phyloP scores from a whole-genome alignment of 1,140 invertebrate genomes.

The Bathynomus jamesi region DNA sequence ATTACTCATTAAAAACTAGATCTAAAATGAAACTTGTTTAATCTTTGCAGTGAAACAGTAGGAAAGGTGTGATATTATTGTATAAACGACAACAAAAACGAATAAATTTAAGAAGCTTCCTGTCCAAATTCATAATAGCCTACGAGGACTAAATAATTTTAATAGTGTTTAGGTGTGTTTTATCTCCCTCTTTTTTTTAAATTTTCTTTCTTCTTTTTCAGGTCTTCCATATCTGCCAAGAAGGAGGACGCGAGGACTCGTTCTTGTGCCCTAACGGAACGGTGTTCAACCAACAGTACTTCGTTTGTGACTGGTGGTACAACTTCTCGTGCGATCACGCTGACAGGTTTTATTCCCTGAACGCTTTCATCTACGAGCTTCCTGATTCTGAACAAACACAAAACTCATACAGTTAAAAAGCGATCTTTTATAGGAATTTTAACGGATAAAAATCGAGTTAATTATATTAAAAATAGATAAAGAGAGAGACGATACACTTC shows the following conservation, averaged over 20 bases:
- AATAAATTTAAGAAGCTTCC: background rate
- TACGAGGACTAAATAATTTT: background rate
- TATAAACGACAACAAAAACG: no score
- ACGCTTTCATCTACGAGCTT: conserved; percentile 38
- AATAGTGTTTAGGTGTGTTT: background rate
- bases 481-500: no score
- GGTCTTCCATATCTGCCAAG: no score
- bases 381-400: conserved; percentile 9
- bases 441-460: no score
- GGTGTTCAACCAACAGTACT: conserved; percentile 52
- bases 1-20: no score
- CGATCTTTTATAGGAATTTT: no score
- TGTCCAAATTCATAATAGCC: background rate
- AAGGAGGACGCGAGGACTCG: conserved; percentile 42
- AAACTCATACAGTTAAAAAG: background rate
- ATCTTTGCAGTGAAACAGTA: no score
- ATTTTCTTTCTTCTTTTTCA: no score
- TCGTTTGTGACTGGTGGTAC: conserved; percentile 55
- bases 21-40: no score
- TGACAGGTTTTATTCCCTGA: conserved; percentile 43
- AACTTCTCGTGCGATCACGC: conserved; percentile 48
- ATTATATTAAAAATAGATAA: no score
- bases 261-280: conserved; percentile 53
- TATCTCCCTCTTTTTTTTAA: background rate
- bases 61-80: no score